These are phyloP conservation scores for Euplagia quadripunctaria DNA, from an alignment of 2,888 invertebrate genomes.

Conservation along the genomic window DNA sequence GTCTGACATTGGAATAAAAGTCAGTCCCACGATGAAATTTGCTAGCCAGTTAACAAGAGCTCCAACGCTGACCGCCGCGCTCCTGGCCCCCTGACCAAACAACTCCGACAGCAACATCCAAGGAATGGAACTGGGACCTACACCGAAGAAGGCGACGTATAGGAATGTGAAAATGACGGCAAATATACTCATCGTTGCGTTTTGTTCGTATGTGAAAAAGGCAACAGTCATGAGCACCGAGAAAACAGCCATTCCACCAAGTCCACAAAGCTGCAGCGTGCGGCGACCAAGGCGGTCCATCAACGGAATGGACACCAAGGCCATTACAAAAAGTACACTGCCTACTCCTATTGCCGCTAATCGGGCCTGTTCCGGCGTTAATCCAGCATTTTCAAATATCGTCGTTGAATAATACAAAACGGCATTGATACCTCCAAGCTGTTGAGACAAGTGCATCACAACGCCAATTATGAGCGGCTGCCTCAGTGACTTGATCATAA, in stretches of 20 bases:
- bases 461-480: slow-evolving; percentile 81
- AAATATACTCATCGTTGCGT: slow-evolving; percentile 80
- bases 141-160: slow-evolving; percentile 84
- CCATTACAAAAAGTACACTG: slow-evolving; percentile 91
- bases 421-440: slow-evolving; percentile 84
- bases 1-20: slow-evolving; percentile 76
- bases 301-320: slow-evolving; percentile 91
- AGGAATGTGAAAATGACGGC: slow-evolving; percentile 82
- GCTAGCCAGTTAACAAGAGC: slow-evolving; percentile 85
- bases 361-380: slow-evolving; percentile 87
- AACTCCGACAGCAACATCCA: slow-evolving; percentile 86
- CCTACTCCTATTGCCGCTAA: slow-evolving; percentile 91
- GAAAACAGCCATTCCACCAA: slow-evolving; percentile 91
- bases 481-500: slow-evolving; percentile 70
- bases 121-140: slow-evolving; percentile 85
- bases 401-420: slow-evolving; percentile 91
- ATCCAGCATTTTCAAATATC: slow-evolving; percentile 89
- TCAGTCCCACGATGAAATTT: slow-evolving; percentile 83
- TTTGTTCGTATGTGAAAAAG: slow-evolving; percentile 77
- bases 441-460: slow-evolving; percentile 85
- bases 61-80: slow-evolving; percentile 83
- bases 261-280: slow-evolving; percentile 90
- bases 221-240: slow-evolving; percentile 90
- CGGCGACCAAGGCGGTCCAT: slow-evolving; percentile 91
- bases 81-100: slow-evolving; percentile 82